A percentile compares a stretch with the other conserved stretches of the same genome.
Evolutionary conservation across 2,113 vertebrate species (phyloP).

Genomic region (Siniperca knerii): DNA sequence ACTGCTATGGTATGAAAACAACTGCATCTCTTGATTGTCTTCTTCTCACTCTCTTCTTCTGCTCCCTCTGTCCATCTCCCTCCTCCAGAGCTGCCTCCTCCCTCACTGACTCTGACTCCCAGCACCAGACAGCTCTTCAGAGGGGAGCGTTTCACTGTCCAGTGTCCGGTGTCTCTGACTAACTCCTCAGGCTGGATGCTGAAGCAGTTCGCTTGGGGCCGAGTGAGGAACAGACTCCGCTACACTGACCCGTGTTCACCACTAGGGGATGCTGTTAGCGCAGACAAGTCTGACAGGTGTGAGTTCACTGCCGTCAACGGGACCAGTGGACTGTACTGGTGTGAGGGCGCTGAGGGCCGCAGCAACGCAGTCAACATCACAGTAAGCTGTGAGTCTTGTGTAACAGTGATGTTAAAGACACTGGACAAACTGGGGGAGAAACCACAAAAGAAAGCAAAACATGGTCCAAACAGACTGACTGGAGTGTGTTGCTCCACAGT

Average conservation of each 20-base stretch:
- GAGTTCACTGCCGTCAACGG: constrained; percentile 32
- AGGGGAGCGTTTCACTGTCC: constrained; percentile 57
- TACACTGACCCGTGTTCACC: constrained; percentile 35
- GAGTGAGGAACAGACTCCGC: not conserved
- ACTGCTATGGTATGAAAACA: not conserved
- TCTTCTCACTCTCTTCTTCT: not conserved
- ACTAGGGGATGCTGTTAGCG: constrained; percentile 40
- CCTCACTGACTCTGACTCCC: constrained; percentile 62
- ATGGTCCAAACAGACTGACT: not conserved
- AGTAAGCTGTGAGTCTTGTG: constrained; percentile 76
- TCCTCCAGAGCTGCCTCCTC: constrained; percentile 52
- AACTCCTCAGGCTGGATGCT: constrained; percentile 65
- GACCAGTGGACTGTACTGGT: constrained; percentile 80
- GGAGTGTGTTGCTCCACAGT: not conserved
- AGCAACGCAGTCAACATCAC: constrained; percentile 72
- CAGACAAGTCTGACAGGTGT: not conserved
- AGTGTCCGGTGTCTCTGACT: constrained; percentile 50
- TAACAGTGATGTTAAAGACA: not conserved
- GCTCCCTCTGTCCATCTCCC: not conserved
- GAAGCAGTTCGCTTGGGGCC: constrained; percentile 25
- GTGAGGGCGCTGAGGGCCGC: constrained; percentile 57
- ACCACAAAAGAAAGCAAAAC: not conserved
- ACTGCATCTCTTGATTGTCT: not conserved
- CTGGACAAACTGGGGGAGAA: not conserved
- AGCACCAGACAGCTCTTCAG: constrained; percentile 66